Conservation (phyloP, 1,140 invertebrate genomes). For the Camponotus vicinus region DNA sequence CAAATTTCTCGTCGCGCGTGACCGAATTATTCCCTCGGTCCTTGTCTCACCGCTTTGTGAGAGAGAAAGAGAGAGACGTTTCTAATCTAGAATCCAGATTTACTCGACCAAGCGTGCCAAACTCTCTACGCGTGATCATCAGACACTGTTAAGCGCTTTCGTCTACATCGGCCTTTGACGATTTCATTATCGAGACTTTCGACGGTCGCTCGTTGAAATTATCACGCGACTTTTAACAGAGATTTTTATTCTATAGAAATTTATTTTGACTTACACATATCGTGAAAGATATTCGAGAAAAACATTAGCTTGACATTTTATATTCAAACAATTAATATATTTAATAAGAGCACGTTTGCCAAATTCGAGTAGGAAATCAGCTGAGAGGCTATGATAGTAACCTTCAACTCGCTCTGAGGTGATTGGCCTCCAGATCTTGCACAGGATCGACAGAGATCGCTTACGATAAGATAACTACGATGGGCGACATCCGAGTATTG, state of each 20-base stretch:
- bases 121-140: slow-evolving; percentile 47
- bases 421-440: neutral
- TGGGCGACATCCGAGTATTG: slow-evolving; percentile 84
- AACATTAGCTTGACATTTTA: neutral
- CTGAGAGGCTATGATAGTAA: neutral
- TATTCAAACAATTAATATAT: neutral
- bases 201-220: neutral
- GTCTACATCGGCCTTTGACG: neutral
- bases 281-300: neutral
- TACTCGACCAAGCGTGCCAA: slow-evolving; percentile 45
- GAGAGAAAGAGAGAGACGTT: slow-evolving; percentile 37
- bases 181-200: neutral
- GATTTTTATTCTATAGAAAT: neutral
- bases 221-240: neutral
- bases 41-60: neutral
- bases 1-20: slow-evolving; percentile 41
- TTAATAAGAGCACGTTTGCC: neutral
- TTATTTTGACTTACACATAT: neutral
- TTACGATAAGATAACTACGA: slow-evolving; percentile 36
- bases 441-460: neutral
- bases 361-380: neutral
- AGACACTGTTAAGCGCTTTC: slow-evolving; percentile 16
- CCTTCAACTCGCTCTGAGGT: neutral
- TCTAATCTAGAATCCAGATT: slow-evolving; percentile 44
- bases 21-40: neutral